Base-by-base conservation (phyloP, 2,113 vertebrate species). In the Nothocercus julius region DNA sequence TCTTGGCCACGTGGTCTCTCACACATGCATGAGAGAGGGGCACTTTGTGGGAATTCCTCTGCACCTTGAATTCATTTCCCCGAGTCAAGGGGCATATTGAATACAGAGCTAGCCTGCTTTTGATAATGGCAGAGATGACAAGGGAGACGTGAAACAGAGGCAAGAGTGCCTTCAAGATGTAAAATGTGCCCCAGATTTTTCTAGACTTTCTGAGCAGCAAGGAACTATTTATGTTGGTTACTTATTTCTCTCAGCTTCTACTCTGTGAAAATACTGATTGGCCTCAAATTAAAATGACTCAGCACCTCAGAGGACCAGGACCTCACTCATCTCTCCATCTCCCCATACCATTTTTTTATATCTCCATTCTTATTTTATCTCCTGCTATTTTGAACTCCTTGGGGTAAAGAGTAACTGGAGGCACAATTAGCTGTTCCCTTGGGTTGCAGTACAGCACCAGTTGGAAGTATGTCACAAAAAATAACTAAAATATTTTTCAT, bases 331-430 rank as follows among this genome's bases (percentile, higher is more conserved):
- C 27, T 82, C 20, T 56, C 66, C 28, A 44, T 92, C 34, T 72
- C 62, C 16, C 21, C 75, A 20, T 8, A 51, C 42, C 78, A 4
- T 22, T 64, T 78, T 85, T 86, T 90, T 67, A 32, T 67, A 90
- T 86, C 38, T 84, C 32, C 44, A 21, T 80, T 93, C 53, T 91
- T 18, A 12, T 93, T 85, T 86, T 85, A 85, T 84, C 92, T 95
- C 21, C 73, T 84, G 51, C 77, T 56, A 42, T 77, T 94, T 92
- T 93, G 56, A 68, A 86, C 92, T 90, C 89, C 49, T 47, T 68
- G 42, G 70, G 38, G 49, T 75, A 62, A 81, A 56, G 25, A 47
- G 22, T 92, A 82, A 74, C 80, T 63, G 66, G 61, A 93, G 47
- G 30, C 47, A 78, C 56, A 84, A 88, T 86, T 92, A 83, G 86